Evolutionary conservation across 2,888 invertebrate genomes (phyloP), one percentile per base, ranked within the genome.

Genomic region (Cephalotes varians): DNA sequence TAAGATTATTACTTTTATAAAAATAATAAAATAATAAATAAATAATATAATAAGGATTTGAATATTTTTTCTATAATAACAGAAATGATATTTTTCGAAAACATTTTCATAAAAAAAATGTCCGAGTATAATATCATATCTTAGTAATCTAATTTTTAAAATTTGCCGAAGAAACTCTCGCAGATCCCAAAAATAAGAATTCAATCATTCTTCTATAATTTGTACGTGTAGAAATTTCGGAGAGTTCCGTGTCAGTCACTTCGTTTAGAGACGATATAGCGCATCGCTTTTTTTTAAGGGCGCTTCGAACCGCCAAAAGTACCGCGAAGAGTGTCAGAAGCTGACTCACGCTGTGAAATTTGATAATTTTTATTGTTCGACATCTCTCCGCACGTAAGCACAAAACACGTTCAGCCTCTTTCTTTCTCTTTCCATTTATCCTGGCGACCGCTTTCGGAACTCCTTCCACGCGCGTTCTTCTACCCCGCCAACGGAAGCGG

Each of bases 341-440:
- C 34, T 21, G 40, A 67, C 18, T 73, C 47, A 34, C 10, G 44
- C 40, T 40, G 65, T 6, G 40, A 67, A 31, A 31, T 77, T 54
- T 54, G 31, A 76, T 76, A 54, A 77, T 44, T 31, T 77, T 56
- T 64, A 77, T 67, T 67, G 10, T 67, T 54, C 67, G 40, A 54
- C 76, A 7, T 51, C 12, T 28, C 25, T 28, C 31, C 34, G 18
- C 3, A 31, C 10, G 10, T 21, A 40, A 18, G 15, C 49, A 28
- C 10, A 21, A 64, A 31, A 54, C 56, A 21, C 28, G 7, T 31
- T 67, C 7, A 15, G 7, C 31, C 21, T 47, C 5, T 60, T n/a
- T 47, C n/a, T 47, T 18, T 67, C 28, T n/a, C n/a, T 12, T 56
- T 82, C 6, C 58, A 49, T 67, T 67, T 54, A 28, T 67, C 37